These are phyloP conservation scores for Zhuqinia jingwanae DNA, from an alignment of 2,888 invertebrate genomes.

Conservation along the genomic window DNA sequence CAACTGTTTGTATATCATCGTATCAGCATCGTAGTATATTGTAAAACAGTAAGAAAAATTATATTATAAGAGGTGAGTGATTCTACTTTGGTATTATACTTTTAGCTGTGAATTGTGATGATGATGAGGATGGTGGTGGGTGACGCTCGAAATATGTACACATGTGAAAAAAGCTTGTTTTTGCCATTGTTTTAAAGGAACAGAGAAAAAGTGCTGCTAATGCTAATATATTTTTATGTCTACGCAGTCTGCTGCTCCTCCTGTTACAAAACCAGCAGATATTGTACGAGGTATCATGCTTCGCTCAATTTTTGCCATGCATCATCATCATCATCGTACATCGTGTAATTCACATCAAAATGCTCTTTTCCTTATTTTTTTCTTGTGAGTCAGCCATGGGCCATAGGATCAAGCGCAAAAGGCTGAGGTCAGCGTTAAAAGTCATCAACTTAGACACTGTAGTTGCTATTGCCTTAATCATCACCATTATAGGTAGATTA, in stretches of 20 bases:
- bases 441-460: slow-evolving; percentile 16
- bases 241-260: too few species aligned
- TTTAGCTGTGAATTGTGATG: too few species aligned
- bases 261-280: too few species aligned
- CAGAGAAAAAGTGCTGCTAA: not conserved
- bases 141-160: too few species aligned
- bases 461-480: not conserved
- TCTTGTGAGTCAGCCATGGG: too few species aligned
- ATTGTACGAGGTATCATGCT: too few species aligned
- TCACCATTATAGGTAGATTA: too few species aligned
- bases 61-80: slow-evolving; percentile 10
- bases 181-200: slow-evolving; percentile 15
- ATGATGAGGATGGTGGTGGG: not conserved
- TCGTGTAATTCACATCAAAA: too few species aligned
- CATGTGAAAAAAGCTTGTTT: slow-evolving; percentile 38
- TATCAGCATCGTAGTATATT: not conserved
- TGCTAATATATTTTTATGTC: too few species aligned
- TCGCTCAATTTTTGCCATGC: slow-evolving; percentile 19
- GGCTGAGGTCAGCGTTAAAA: slow-evolving; percentile 39
- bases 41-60: slow-evolving; percentile 29
- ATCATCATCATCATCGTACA: not conserved
- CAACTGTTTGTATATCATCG: too few species aligned
- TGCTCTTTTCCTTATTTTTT: slow-evolving; percentile 34
- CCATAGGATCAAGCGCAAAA: too few species aligned
- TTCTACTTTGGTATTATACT: not conserved